phyloP scores from a whole-genome alignment of 2,113 vertebrate genomes.

The Sylvicapra grimmia region DNA sequence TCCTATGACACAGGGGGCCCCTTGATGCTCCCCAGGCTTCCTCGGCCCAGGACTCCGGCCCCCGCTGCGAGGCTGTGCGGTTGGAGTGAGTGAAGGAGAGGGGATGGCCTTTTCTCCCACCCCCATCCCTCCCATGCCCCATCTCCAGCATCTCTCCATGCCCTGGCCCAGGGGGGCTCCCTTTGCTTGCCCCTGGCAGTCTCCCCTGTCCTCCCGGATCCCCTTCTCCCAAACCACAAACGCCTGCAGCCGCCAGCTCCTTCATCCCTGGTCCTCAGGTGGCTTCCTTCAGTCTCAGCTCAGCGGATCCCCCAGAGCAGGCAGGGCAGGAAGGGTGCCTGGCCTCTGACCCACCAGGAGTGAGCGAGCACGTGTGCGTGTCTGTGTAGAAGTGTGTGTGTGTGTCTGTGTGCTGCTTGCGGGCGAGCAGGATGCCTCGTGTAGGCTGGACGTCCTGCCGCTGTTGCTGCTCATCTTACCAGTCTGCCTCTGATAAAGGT shows the following conservation, averaged over 20 bases:
- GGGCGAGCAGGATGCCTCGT: conserved; percentile 49
- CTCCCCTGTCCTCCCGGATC: neutral
- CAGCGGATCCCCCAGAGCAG: neutral
- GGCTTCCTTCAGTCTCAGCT: neutral
- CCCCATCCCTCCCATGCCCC: neutral
- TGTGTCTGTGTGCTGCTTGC: conserved; percentile 47
- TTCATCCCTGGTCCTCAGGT: neutral
- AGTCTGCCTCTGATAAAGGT: conserved; percentile 36
- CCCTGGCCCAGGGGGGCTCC: neutral
- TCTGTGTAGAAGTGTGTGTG: neutral
- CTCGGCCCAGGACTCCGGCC: conserved; percentile 9
- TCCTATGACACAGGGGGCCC: conserved; percentile 58
- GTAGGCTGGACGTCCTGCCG: neutral
- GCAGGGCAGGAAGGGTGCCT: neutral
- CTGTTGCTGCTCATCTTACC: conserved; percentile 35
- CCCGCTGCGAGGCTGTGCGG: neutral
- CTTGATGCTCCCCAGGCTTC: conserved; percentile 22
- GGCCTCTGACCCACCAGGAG: neutral
- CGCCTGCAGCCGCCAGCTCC: neutral
- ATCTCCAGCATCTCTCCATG: neutral
- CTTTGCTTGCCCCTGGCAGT: neutral
- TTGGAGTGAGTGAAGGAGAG: neutral
- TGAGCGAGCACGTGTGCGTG: neutral
- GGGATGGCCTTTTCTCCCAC: neutral
- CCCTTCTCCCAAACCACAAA: neutral